Evolutionary conservation across 1,140 invertebrate species (phyloP).

Genomic region (Cotesia chilonis): DNA sequence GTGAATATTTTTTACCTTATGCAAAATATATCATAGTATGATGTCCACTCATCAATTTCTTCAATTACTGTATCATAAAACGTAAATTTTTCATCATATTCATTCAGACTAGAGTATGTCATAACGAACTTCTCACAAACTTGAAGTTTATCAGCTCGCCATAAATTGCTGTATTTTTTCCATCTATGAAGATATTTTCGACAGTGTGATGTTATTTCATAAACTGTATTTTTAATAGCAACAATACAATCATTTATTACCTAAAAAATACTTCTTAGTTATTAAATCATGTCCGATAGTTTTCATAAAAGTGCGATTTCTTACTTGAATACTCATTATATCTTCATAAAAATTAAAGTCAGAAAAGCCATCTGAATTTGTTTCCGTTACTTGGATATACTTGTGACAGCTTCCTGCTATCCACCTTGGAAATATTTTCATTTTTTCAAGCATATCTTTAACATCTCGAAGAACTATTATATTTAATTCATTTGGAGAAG

Average conservation of each 20-base stretch:
- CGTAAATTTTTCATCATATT: constrained; percentile 84
- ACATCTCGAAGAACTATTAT: constrained; percentile 75
- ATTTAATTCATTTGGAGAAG: constrained; percentile 78
- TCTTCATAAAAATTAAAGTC: constrained; percentile 82
- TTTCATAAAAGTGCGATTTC: not conserved
- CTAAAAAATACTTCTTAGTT: constrained; percentile 38
- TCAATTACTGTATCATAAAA: constrained; percentile 82
- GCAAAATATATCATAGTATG: constrained; percentile 71
- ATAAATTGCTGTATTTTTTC: constrained; percentile 81
- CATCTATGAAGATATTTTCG: constrained; percentile 77
- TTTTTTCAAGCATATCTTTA: constrained; percentile 73
- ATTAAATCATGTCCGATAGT: too few relatives aligned
- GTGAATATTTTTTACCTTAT: constrained; percentile 62
- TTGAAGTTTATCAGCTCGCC: constrained; percentile 81
- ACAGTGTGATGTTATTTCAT: constrained; percentile 70
- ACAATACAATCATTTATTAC: constrained; percentile 74
- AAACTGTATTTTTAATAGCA: constrained; percentile 73
- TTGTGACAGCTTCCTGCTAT: constrained; percentile 82
- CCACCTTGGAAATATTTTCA: constrained; percentile 83
- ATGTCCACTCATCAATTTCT: constrained; percentile 71
- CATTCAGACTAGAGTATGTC: constrained; percentile 74
- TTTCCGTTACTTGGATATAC: constrained; percentile 70
- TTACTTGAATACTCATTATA: constrained; percentile 69
- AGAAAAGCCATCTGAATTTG: constrained; percentile 68
- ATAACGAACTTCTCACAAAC: constrained; percentile 79